Evolutionary conservation across 2,888 invertebrate genomes (phyloP), one percentile per base, ranked within the genome.

Genomic region (Heliconius sara): DNA sequence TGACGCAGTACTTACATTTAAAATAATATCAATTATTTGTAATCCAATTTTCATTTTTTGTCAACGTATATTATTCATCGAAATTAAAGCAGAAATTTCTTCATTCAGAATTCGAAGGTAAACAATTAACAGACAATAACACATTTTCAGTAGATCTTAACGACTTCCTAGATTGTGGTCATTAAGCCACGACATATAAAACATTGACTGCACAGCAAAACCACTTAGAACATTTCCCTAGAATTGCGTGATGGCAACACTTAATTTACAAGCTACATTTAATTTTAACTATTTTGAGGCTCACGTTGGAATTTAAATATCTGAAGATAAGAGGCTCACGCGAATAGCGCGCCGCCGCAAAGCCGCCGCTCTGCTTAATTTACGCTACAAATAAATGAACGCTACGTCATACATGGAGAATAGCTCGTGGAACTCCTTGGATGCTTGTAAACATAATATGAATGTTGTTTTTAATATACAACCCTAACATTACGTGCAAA

Each of bases 231-330:
- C 93, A 93, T 94, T 93, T 92, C 91, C 91, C 89, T 86, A 84
- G 90, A 91, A 93, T 95, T 92, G 94, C 95, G 94, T 95, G 95
- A 94, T 93, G 90, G 92, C 94, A 93, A 94, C 95, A 94, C 94
- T 95, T 94, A 95, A 94, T 94, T 94, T 93, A 94, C 88, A 88
- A 87, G 88, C 86, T 85, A 88, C 88, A 86, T 88, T 89, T 87
- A 88, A 88, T 88, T 89, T 88, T 84, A 89, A 88, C 88, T 89
- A 88, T 88, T 89, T 88, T 88, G 88, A 88, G 89, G 88, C 85
- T 88, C 85, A 85, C 85, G 84, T 82, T 84, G 86, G 87, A 87
- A 88, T 89, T 89, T 89, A 88, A 89, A 89, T 88, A 88, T 86
- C 87, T 90, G 86, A 87, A 94, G 95, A 95, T 95, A 95, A 95